Conservation (phyloP, 2,797 vertebrate genomes). For the Mycteria americana region DNA sequence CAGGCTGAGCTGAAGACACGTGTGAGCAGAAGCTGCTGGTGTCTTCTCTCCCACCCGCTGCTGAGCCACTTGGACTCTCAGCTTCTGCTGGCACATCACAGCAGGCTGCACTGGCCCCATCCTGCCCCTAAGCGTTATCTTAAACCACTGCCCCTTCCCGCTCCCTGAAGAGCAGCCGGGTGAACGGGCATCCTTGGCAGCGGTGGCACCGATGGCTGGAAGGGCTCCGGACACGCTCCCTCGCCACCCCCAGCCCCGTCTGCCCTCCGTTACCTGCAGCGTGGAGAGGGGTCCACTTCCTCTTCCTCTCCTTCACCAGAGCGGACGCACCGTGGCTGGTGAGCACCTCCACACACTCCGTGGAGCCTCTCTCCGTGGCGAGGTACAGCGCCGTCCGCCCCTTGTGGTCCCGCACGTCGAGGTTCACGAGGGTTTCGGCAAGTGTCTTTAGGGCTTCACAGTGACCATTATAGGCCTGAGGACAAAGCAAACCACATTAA, state of each 20-base stretch:
- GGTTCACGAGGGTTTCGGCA: constrained; percentile 91
- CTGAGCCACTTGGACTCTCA: background rate
- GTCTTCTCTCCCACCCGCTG: background rate
- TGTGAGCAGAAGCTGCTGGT: background rate
- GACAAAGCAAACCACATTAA: background rate
- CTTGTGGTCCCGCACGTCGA: constrained; percentile 90
- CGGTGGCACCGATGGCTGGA: accelerated
- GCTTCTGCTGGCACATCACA: background rate
- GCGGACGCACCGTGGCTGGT: constrained; percentile 91
- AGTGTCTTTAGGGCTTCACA: constrained; percentile 94
- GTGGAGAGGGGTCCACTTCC: constrained; percentile 93
- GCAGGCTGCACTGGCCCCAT: background rate
- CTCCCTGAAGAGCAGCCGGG: accelerated
- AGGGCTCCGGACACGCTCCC: background rate
- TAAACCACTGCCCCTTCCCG: background rate
- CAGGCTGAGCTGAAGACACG: background rate
- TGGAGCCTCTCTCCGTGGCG: constrained; percentile 89
- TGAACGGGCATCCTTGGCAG: accelerated
- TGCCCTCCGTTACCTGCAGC: constrained; percentile 82
- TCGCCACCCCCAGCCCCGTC: accelerated
- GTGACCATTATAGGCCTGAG: constrained; percentile 93
- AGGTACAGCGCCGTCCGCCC: constrained; percentile 94
- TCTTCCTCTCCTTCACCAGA: constrained; percentile 87
- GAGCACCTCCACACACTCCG: constrained; percentile 92
- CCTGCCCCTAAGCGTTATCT: background rate